Base-by-base conservation (phyloP, 2,113 vertebrate species). In the Sterna hirundo region DNA sequence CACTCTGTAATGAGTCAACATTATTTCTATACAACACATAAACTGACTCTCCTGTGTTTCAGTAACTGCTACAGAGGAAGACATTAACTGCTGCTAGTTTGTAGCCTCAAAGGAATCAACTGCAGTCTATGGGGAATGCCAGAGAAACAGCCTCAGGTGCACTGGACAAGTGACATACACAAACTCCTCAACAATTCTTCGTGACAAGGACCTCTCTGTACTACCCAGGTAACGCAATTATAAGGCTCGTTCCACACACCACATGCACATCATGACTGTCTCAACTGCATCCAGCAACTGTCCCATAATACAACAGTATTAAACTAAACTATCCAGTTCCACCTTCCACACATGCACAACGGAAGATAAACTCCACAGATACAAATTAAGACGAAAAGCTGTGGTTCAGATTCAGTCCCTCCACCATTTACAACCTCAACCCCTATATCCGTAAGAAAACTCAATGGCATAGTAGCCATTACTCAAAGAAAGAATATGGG, bases 381-480 rank as follows among this genome's bases (percentile, higher is more conserved):
- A 42, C 55, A 44, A 0, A 70, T 9, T 21, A 25, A 27, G 5
- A 62, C 7, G 49, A 34, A 62, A 65, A 25, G 3, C 5, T 30
- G 25, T 3, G 17, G 55, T 32, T 47, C 38, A 38, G 5, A 38
- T 16, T 49, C 34, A 49, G 34, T 9, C 15, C 2, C 16, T 25
- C 5, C 16, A 15, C 5, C 9, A 9, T 3, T 60, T 81, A 49
- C 18, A 46, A 75, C 26, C n/a, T 5, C 42, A 55, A 25, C 2
- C 3, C 23, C 16, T 29, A 1, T 0, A 66, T 3, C 6, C 4
- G 1, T 5, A 38, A 26, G 40, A 23, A 61, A 76, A 46, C 1
- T 23, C 21, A 2, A 12, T 4, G 1, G 11, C 8, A 51, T 0
- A 26, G 18, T 0, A 51, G 1, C 2, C 12, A 9, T 88, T 54